Percentiles rank a stretch among this genome's conserved stretches.
Evolutionary conservation across 2,797 vertebrate species (phyloP).

Genomic region (Eupleurogrammus muticus): DNA sequence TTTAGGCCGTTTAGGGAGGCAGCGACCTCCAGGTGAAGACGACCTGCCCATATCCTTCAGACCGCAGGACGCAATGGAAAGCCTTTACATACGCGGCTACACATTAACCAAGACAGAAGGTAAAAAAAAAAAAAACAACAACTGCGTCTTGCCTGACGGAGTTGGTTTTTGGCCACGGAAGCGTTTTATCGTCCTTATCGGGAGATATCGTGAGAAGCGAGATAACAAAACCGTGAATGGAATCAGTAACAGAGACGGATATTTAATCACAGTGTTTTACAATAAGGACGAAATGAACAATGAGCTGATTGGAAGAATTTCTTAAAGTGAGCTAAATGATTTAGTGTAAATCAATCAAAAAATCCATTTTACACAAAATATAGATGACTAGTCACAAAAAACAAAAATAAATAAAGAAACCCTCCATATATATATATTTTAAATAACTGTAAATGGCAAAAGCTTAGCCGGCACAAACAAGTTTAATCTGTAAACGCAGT

Average conservation of each 20-base stretch:
- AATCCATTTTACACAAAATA: background rate
- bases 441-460: too few species aligned
- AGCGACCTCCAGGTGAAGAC: slow-evolving; percentile 66
- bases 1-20: slow-evolving; percentile 49
- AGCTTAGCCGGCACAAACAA: background rate
- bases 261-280: background rate
- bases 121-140: slow-evolving; percentile 32
- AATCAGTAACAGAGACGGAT: too few species aligned
- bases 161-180: background rate
- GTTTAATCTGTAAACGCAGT: background rate
- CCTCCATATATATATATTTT: too few species aligned
- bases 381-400: background rate
- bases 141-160: too few species aligned
- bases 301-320: background rate
- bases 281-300: background rate
- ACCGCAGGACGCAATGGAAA: slow-evolving; percentile 32
- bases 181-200: background rate
- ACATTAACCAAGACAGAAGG: slow-evolving; percentile 51
- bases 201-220: background rate
- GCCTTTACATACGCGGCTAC: slow-evolving; percentile 22
- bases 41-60: too few species aligned
- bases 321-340: background rate
- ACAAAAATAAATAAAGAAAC: background rate
- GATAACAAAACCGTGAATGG: too few species aligned
- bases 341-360: background rate